Conservation (phyloP, 1,140 invertebrate genomes). For the Dufourea novaeangliae region DNA sequence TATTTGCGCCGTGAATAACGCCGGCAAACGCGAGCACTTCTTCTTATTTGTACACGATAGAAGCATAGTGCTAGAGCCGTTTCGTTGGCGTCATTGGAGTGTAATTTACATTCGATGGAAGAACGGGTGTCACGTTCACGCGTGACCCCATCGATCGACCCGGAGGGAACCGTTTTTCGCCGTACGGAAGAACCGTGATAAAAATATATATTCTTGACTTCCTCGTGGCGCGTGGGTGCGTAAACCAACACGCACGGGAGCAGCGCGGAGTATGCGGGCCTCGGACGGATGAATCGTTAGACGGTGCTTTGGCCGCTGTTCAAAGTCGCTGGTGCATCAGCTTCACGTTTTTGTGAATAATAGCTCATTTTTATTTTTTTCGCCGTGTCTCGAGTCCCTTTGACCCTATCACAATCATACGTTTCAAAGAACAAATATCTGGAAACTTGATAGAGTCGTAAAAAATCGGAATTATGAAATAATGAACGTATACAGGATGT, state of each 20-base stretch:
- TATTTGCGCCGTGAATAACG: slow-evolving; percentile 23
- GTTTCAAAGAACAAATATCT: not conserved
- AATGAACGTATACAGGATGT: too few relatives aligned
- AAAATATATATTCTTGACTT: slow-evolving; percentile 69
- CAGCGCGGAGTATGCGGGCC: not conserved
- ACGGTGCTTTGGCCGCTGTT: slow-evolving; percentile 34
- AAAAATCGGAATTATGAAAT: too few relatives aligned
- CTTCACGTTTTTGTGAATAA: not conserved
- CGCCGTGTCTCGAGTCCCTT: not conserved
- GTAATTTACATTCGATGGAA: slow-evolving; percentile 11
- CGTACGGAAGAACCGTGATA: slow-evolving; percentile 49
- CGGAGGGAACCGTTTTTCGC: slow-evolving; percentile 48
- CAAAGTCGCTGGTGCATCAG: slow-evolving; percentile 16
- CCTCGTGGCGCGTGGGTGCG: slow-evolving; percentile 58
- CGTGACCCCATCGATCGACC: slow-evolving; percentile 31
- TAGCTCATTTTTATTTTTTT: not conserved
- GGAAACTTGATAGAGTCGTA: too few relatives aligned
- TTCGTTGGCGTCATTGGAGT: not conserved
- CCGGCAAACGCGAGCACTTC: not conserved
- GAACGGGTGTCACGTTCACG: not conserved
- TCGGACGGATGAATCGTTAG: slow-evolving; percentile 32
- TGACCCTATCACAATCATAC: not conserved
- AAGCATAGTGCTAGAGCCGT: not conserved
- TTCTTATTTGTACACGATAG: not conserved
- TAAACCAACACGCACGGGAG: slow-evolving; percentile 7